A percentile compares a stretch with the other conserved stretches of the same genome.
Conservation (phyloP, 2,888 invertebrate species). For the Pammene fasciana region DNA sequence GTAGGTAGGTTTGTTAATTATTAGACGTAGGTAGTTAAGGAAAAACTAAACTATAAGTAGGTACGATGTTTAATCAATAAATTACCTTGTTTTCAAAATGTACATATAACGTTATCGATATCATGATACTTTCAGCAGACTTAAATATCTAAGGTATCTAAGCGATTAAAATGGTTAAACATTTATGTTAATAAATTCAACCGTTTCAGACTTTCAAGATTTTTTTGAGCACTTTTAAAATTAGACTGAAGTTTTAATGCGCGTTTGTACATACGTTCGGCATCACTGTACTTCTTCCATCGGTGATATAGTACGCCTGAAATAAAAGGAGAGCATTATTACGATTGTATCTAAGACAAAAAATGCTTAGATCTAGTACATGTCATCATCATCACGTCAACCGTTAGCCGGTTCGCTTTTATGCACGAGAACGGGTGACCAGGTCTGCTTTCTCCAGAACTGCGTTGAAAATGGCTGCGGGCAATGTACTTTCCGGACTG, state of each 20-base stretch:
- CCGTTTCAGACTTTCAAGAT: slow-evolving; percentile 78
- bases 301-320: slow-evolving; percentile 95
- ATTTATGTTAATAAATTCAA: slow-evolving; percentile 9
- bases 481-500: no score
- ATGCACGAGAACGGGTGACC: no score
- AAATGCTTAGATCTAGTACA: no score
- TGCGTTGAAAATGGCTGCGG: no score
- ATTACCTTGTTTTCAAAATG: not conserved
- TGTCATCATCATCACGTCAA: no score
- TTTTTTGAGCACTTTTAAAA: slow-evolving; percentile 87
- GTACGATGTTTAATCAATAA: slow-evolving; percentile 2
- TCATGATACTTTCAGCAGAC: not conserved
- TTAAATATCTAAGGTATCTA: not conserved
- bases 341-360: not conserved
- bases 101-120: not conserved
- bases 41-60: not conserved
- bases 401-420: no score
- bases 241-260: slow-evolving; percentile 89
- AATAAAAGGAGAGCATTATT: slow-evolving; percentile 48
- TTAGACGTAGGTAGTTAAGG: no score
- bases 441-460: no score
- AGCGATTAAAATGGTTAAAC: not conserved
- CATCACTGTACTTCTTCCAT: slow-evolving; percentile 90
- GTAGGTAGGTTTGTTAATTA: no score
- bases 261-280: slow-evolving; percentile 88